These are phyloP conservation scores for Zoanthus sansibaricus DNA, from an alignment of 92 coral and sea anemone genomes.

Conservation along the genomic window DNA sequence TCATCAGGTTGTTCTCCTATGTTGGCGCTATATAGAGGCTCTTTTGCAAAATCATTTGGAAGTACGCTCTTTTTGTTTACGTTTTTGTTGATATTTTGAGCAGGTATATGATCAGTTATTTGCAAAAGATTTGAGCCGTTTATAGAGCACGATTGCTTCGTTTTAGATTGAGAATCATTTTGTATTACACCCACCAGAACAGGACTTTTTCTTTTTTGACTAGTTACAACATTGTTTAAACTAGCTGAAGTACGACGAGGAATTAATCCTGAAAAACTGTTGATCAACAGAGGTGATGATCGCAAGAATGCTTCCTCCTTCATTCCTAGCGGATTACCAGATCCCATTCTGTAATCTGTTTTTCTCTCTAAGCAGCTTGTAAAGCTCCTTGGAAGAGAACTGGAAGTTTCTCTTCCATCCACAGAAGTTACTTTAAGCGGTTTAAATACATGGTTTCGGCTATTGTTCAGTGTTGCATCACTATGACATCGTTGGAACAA, in stretches of 20 bases:
- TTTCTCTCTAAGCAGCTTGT: neutral
- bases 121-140: neutral
- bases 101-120: neutral
- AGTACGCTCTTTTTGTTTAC: neutral
- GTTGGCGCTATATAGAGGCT: neutral
- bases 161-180: neutral
- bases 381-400: conserved; percentile 17
- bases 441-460: neutral
- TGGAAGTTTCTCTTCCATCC: neutral
- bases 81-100: neutral
- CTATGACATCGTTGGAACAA: conserved; percentile 8
- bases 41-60: neutral
- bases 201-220: neutral
- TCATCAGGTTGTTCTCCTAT: neutral
- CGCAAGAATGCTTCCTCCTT: neutral
- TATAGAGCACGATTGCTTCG: neutral
- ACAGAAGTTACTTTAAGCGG: neutral
- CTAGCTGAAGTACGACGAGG: neutral
- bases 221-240: neutral
- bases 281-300: neutral
- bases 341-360: neutral
- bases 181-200: neutral
- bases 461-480: neutral
- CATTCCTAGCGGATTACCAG: neutral
- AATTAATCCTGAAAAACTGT: neutral